Percentiles rank a stretch among this genome's conserved stretches.
phyloP scores from a whole-genome alignment of 2,888 invertebrate species.

The Clanis bilineata region DNA sequence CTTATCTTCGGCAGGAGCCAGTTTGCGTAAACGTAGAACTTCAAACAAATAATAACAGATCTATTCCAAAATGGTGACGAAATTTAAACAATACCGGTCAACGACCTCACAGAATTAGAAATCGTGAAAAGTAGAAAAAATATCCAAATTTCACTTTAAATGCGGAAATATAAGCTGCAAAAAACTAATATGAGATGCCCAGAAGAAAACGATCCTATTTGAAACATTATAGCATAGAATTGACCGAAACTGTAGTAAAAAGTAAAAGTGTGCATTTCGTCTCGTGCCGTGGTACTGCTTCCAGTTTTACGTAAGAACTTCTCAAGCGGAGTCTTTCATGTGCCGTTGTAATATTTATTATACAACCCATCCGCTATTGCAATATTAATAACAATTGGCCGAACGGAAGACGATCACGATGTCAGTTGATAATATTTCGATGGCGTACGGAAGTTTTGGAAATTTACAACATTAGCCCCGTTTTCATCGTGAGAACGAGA shows the following conservation, averaged over 20 bases:
- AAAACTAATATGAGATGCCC: slow-evolving; percentile 1
- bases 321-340: slow-evolving; percentile 27
- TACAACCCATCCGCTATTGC: slow-evolving; percentile 8
- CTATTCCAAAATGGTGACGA: not conserved
- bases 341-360: slow-evolving; percentile 13
- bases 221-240: slow-evolving; percentile 32
- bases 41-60: not conserved
- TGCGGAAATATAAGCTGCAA: not conserved
- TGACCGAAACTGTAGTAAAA: slow-evolving; percentile 55
- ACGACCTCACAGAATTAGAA: not conserved
- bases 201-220: not conserved
- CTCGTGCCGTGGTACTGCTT: slow-evolving; percentile 48
- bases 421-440: slow-evolving; percentile 17
- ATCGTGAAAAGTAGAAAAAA: not conserved
- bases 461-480: slow-evolving; percentile 16
- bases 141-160: not conserved
- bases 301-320: slow-evolving; percentile 61
- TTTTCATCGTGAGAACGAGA: too few species aligned
- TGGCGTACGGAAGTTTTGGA: slow-evolving; percentile 17
- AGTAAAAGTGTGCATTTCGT: slow-evolving; percentile 65
- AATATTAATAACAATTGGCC: slow-evolving; percentile 19
- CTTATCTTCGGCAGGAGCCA: not conserved
- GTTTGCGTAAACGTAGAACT: not conserved
- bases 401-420: slow-evolving; percentile 21
- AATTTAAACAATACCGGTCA: not conserved